Base-by-base conservation (phyloP, 2,888 invertebrate species). In the Philaethria dido region DNA sequence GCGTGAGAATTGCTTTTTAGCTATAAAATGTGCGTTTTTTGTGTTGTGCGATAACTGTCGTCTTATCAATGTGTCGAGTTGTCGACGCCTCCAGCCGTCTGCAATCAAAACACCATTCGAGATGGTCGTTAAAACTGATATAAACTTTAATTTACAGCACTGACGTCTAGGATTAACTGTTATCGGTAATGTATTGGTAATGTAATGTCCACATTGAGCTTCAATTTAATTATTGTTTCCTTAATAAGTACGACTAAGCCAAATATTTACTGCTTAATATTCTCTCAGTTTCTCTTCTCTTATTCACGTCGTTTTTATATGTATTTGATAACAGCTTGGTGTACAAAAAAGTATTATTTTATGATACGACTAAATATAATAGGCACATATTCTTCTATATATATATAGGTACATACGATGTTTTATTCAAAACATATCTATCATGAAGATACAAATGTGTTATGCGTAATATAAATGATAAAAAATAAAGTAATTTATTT, bases 91-190 rank as follows among this genome's bases (percentile, higher is more conserved):
- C 88, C 89, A 88, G 87, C 86, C 88, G 78, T 80, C 87, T 84
- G 90, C 89, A 91, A 92, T 92, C 92, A 92, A 92, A 92, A 91
- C 90, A 90, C 89, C 89, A 91, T 92, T 90, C 87, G 86, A 82
- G 77, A 79, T 76, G 84, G 84, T 85, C 90, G 88, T 92, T 92
- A 92, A 92, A 92, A 91, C 88, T 90, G 88, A 89, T 89, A 92
- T 92, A 92, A 92, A 92, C 80, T 91, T 90, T 87, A 91, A 92
- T 92, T 92, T 92, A 92, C 88, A 87, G 78, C 89, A 74, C 78
- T 82, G 84, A 74, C 81, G 83, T 85, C 86, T 80, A 75, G 84
- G 88, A 87, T 89, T 90, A 89, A 88, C 89, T 86, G 92, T 86
- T 85, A 87, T 86, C 84, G 84, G 83, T 78, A 87, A 87, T 84